Evolutionary conservation across 2,113 vertebrate species (phyloP).

Genomic region (Chloroceryle aenea): DNA sequence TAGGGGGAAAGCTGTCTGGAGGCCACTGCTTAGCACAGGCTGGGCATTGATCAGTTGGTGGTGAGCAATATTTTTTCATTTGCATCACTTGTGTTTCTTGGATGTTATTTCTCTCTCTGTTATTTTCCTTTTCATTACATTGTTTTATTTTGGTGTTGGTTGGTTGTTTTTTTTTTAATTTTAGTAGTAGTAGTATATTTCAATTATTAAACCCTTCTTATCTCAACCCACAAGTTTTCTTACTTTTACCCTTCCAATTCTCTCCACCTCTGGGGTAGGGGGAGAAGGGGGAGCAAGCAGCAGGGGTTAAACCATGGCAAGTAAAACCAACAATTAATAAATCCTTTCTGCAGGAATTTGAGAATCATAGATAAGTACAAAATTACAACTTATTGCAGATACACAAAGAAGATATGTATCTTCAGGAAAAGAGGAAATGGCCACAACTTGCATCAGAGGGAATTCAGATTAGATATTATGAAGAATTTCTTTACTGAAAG

Average conservation of each 20-base stretch:
- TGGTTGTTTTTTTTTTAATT: not conserved
- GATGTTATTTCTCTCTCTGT: not conserved
- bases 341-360: not conserved
- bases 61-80: not conserved
- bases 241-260: not conserved
- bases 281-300: not conserved
- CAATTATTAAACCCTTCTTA: not conserved
- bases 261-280: not conserved
- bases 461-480: no score
- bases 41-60: not conserved
- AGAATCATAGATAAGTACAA: not conserved
- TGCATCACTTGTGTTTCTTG: not conserved
- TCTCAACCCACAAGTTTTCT: not conserved
- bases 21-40: not conserved
- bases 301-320: not conserved
- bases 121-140: not conserved
- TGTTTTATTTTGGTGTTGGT: not conserved
- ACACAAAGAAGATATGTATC: not conserved
- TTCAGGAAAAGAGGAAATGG: no score
- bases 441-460: no score
- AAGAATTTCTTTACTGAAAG: no score
- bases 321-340: conserved; percentile 3
- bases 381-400: not conserved
- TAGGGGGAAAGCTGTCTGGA: not conserved
- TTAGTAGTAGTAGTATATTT: not conserved